These are phyloP conservation scores for Synergus laeviventris DNA, from an alignment of 2,888 invertebrate genomes.

Conservation along the genomic window DNA sequence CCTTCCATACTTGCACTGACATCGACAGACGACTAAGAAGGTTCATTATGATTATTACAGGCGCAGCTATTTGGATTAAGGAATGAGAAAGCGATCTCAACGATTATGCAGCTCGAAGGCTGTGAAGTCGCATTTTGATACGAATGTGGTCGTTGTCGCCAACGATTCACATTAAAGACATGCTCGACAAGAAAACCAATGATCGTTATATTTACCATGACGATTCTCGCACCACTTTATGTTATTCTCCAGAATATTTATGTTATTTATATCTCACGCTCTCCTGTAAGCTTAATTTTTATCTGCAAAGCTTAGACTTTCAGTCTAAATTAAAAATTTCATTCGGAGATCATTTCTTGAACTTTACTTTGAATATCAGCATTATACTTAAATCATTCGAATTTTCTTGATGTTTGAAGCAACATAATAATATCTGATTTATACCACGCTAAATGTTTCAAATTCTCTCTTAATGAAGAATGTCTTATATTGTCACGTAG, in stretches of 20 bases:
- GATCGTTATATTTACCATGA: constrained; percentile 20
- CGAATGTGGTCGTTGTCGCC: constrained; percentile 14
- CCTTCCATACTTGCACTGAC: constrained; percentile 49
- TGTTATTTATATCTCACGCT: not conserved
- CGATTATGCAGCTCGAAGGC: constrained; percentile 18
- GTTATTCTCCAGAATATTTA: constrained; percentile 7
- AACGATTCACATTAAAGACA: constrained; percentile 10
- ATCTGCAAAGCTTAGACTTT: not conserved
- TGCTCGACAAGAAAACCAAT: constrained; percentile 24
- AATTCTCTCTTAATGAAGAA: not conserved
- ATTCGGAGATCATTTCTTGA: not conserved
- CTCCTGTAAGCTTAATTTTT: not conserved
- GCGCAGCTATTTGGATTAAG: constrained; percentile 48
- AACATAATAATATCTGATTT: not conserved
- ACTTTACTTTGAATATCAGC: not conserved
- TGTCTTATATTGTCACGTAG: constrained; percentile 8
- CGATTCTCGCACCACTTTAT: constrained; percentile 3
- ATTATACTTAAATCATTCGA: no score
- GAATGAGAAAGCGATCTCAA: constrained; percentile 43
- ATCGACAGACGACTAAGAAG: constrained; percentile 56
- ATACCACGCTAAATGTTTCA: not conserved
- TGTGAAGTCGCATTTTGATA: constrained; percentile 28
- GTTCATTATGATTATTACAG: constrained; percentile 63
- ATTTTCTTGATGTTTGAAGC: not conserved
- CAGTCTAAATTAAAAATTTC: no score